Evolutionary conservation across 2,888 invertebrate genomes (phyloP).

Genomic region (Bugulina stolonifera): DNA sequence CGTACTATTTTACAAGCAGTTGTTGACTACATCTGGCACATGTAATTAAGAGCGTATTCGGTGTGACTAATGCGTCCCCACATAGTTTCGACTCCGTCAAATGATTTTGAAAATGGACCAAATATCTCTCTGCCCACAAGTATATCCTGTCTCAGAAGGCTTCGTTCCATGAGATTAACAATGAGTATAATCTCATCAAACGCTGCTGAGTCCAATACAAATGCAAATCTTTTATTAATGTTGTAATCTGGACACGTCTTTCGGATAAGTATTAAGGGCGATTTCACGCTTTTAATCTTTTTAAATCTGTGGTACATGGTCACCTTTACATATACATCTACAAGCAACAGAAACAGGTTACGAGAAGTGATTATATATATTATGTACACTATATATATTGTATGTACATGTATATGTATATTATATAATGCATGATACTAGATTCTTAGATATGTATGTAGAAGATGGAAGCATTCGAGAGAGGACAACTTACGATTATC

Average conservation of each 20-base stretch:
- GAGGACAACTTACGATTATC: slow-evolving; percentile 1
- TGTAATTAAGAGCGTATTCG: not conserved
- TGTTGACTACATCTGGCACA: not conserved
- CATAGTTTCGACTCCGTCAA: not conserved
- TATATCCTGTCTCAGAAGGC: slow-evolving; percentile 20
- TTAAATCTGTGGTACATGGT: slow-evolving; percentile 6
- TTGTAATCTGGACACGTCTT: not conserved
- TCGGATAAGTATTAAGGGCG: not conserved
- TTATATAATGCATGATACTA: too few relatives aligned
- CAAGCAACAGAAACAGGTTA: too few relatives aligned
- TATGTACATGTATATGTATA: too few relatives aligned
- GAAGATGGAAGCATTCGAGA: too few relatives aligned
- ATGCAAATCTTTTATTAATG: not conserved
- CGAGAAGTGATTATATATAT: too few relatives aligned
- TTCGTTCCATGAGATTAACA: slow-evolving; percentile 8
- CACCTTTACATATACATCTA: slow-evolving; percentile 7
- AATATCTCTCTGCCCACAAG: slow-evolving; percentile 12
- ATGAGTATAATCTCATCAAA: slow-evolving; percentile 1
- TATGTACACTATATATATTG: too few relatives aligned
- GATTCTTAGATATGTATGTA: too few relatives aligned
- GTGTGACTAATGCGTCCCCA: not conserved
- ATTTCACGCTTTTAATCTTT: slow-evolving; percentile 15
- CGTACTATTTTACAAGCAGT: too few relatives aligned
- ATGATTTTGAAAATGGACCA: not conserved
- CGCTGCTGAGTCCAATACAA: slow-evolving; percentile 1